A percentile compares a stretch with the other conserved stretches of the same genome.
phyloP scores from a whole-genome alignment of 2,888 invertebrate species.

The Nezara viridula region DNA sequence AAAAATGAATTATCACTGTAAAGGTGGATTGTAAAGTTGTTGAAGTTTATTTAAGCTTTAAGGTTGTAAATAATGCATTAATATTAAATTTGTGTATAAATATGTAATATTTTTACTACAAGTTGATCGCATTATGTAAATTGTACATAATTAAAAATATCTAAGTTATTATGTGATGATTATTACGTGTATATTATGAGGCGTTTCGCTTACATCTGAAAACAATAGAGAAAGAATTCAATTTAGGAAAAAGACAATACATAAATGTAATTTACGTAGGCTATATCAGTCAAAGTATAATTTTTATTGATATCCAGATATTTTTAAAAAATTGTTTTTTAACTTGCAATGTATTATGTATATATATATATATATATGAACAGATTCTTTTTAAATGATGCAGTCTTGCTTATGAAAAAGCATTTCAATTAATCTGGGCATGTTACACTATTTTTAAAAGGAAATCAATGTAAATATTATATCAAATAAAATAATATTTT shows the following conservation, averaged over 20 bases:
- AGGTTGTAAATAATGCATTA: slow-evolving; percentile 35
- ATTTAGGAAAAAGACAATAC: slow-evolving; percentile 37
- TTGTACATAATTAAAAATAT: slow-evolving; percentile 43
- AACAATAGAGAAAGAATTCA: neutral
- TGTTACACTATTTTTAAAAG: slow-evolving; percentile 38
- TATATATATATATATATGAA: neutral
- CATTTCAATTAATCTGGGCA: neutral
- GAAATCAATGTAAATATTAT: slow-evolving; percentile 21
- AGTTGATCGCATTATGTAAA: slow-evolving; percentile 9
- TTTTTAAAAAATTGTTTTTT: neutral
- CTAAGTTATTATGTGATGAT: slow-evolving; percentile 19
- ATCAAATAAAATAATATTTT: slow-evolving; percentile 42
- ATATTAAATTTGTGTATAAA: slow-evolving; percentile 34
- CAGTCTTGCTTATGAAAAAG: neutral
- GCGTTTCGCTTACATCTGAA: slow-evolving; percentile 14
- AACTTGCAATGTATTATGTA: slow-evolving; percentile 23
- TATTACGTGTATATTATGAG: slow-evolving; percentile 17
- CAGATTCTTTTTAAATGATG: neutral
- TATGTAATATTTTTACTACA: slow-evolving; percentile 36
- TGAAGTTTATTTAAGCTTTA: slow-evolving; percentile 32
- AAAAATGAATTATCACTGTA: neutral
- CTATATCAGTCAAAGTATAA: neutral
- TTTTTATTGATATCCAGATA: neutral
- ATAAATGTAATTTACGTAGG: neutral
- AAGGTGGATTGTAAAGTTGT: slow-evolving; percentile 9